phyloP scores from a whole-genome alignment of 1,140 invertebrate species.

The Brachionus angularis region DNA sequence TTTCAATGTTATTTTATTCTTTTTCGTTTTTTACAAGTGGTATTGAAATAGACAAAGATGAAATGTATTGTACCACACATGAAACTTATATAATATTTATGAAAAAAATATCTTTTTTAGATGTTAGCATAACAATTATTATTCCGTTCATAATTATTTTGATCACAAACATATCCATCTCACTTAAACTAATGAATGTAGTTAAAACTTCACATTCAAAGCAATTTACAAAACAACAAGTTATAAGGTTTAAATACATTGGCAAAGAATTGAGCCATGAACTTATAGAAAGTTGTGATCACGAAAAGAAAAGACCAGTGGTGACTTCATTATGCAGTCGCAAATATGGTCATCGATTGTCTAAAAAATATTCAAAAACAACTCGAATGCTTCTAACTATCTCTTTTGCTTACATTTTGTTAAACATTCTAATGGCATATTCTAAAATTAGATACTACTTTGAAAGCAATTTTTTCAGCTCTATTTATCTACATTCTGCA shows the following conservation, averaged over 20 bases:
- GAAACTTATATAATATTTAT: not conserved
- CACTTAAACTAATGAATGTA: not conserved
- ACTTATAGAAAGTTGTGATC: not conserved
- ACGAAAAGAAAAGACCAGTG: not conserved
- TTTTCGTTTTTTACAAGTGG: conserved; percentile 20
- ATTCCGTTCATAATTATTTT: conserved; percentile 22
- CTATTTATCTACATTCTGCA: too few species aligned
- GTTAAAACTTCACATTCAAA: not conserved
- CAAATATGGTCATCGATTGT: conserved; percentile 4
- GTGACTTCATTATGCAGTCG: not conserved
- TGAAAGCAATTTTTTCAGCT: too few species aligned
- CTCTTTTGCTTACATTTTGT: not conserved
- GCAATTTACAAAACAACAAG: too few species aligned
- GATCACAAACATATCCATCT: conserved; percentile 9
- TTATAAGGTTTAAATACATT: too few species aligned
- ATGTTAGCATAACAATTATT: conserved; percentile 11
- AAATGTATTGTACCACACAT: not conserved
- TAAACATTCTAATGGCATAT: conserved; percentile 9
- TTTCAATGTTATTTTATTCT: conserved; percentile 14
- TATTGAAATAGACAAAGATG: not conserved
- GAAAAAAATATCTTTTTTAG: conserved; percentile 13
- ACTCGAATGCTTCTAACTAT: conserved; percentile 18
- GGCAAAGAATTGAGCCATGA: conserved; percentile 1
- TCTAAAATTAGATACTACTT: conserved; percentile 13
- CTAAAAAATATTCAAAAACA: conserved; percentile 34